phyloP scores from a whole-genome alignment of 2,113 vertebrate genomes.

The Tichodroma muraria region DNA sequence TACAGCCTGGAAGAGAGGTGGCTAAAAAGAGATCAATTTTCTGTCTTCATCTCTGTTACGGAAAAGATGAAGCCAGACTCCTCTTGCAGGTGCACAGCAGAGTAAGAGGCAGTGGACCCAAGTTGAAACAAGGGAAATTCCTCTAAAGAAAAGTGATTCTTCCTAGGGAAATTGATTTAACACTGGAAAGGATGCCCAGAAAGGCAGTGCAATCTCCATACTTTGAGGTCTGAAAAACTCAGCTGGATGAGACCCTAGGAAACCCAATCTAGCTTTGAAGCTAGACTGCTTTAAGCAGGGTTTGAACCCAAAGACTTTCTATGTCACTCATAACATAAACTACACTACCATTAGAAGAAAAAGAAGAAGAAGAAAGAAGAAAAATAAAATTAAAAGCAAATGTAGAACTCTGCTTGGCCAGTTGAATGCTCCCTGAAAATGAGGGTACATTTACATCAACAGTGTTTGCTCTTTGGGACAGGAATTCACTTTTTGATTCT shows the following conservation, averaged over 20 bases:
- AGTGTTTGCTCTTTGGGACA: neutral
- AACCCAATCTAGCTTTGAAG: neutral
- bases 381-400: neutral
- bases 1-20: neutral
- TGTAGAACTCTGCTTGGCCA: neutral
- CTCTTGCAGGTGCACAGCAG: neutral
- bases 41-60: neutral
- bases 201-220: neutral
- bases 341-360: neutral
- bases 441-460: neutral
- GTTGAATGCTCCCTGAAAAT: rapidly evolving
- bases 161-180: neutral
- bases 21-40: neutral
- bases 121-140: neutral
- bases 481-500: neutral
- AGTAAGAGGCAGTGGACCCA: neutral
- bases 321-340: neutral
- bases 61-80: neutral
- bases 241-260: neutral
- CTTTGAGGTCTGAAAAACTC: neutral
- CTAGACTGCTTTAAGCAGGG: neutral
- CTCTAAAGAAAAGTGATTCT: neutral
- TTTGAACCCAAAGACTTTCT: neutral
- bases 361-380: rapidly evolving
- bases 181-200: neutral